Conservation (phyloP, 1,140 invertebrate species). For the Halesus radiatus region DNA sequence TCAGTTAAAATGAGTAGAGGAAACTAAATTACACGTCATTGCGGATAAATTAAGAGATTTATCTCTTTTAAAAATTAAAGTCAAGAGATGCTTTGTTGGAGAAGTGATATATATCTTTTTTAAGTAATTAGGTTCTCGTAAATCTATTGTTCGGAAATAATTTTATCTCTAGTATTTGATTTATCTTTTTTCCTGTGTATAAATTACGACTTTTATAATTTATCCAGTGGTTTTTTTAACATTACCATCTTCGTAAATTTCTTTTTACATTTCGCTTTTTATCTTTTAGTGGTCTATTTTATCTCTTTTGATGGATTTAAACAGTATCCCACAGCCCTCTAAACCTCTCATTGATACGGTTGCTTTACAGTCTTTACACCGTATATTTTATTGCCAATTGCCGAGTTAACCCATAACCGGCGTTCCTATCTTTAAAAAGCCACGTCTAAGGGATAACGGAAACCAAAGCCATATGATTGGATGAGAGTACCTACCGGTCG, state of each 20-base stretch:
- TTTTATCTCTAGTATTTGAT: no score
- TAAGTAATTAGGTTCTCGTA: no score
- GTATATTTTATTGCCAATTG: background rate
- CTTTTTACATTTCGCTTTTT: no score
- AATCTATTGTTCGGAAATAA: no score
- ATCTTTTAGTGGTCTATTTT: no score
- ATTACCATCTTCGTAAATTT: no score
- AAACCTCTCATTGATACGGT: constrained; percentile 8
- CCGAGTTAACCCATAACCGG: background rate
- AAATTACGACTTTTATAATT: no score
- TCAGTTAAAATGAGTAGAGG: background rate
- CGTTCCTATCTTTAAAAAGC: constrained; percentile 14
- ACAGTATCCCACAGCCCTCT: background rate
- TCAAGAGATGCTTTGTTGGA: background rate
- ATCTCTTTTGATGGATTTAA: background rate
- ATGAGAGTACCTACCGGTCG: constrained; percentile 8
- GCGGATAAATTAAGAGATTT: background rate
- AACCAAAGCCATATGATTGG: constrained; percentile 18
- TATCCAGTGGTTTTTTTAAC: no score
- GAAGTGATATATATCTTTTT: background rate
- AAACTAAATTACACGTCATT: background rate
- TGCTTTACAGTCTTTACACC: constrained; percentile 1
- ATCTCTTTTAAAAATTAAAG: background rate
- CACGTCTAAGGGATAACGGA: constrained; percentile 18
- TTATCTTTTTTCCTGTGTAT: no score